phyloP scores from a whole-genome alignment of 2,113 vertebrate species.

The Sceloporus undulatus region DNA sequence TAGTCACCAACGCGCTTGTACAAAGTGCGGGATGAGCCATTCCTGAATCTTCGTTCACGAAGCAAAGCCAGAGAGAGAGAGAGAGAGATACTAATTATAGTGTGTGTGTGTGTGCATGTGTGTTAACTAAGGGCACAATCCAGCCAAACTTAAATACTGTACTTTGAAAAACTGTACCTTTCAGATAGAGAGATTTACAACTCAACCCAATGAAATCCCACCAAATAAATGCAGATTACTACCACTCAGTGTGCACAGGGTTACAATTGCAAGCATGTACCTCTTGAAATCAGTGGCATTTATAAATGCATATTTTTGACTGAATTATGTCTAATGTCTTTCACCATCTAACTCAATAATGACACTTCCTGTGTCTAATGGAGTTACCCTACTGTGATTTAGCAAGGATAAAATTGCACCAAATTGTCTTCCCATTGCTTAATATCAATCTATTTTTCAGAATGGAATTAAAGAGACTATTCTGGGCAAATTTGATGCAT shows the following conservation, averaged over 20 bases:
- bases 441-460: constrained; percentile 19
- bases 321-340: neutral
- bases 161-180: neutral
- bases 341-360: neutral
- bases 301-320: neutral
- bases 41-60: too few relatives aligned
- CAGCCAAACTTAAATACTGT: neutral
- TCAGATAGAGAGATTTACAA: neutral
- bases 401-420: constrained; percentile 23
- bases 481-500: constrained; percentile 40
- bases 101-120: neutral
- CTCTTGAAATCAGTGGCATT: neutral
- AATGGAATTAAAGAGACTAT: constrained; percentile 27
- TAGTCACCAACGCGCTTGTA: too few relatives aligned
- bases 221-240: neutral
- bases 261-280: neutral
- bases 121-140: neutral
- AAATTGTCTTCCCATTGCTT: neutral
- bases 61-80: too few relatives aligned
- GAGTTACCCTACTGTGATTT: rapidly evolving
- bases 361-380: constrained; percentile 25
- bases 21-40: too few relatives aligned
- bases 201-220: neutral
- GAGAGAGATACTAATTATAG: neutral
- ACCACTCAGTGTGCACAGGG: neutral